Base-by-base conservation (phyloP, 2,797 vertebrate species). In the Pangasius sanitwongsei region DNA sequence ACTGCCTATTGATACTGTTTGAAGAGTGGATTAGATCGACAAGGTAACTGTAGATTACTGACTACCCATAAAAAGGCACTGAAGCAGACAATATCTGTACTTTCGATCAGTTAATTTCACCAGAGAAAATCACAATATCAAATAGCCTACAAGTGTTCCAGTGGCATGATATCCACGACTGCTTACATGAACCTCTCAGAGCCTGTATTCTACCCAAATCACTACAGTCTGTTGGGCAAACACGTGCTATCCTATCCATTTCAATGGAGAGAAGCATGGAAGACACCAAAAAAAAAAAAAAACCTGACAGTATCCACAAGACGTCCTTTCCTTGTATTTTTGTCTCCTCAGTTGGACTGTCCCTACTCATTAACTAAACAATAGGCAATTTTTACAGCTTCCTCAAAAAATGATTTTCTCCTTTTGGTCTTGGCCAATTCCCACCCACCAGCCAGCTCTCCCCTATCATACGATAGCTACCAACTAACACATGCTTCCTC, bases 11-110 rank as follows among this genome's bases (percentile, higher is more conserved):
- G 65, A 85, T 34, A 55, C 48, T 37, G 25, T 84, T 84, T 83
- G 16, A 85, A 25, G 31, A 70, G 48, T 69, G n/a, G 63, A 70
- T 9, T 55, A 55, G 69, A 70, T 3, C 37, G 1, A 70, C 11
- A 70, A 85, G 9, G 48, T 41, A 61, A 63, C 37, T 63, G 59
- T 59, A 61, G 34, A 82, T 61, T 15, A 41, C 55, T 80, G 83
- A 80, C 85, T 87, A 80, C 65, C 86, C n/a, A 85, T 85, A 13
- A 88, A 70, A 89, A 67, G 55, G 65, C 72, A 77, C 50, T 87
- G 63, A 50, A 61, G 53, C 48, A 28, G 44, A 13, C 37, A 86
- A 12, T 1, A 20, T 70, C 6, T 65, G 25, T 84, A 61, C 20
- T 74, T 84, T 37, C 75, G 67, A 50, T 65, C 15, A 37, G 34